Percentiles rank a stretch among this genome's conserved stretches.
phyloP scores from a whole-genome alignment of 2,888 invertebrate species.

The Pinctada fucata region DNA sequence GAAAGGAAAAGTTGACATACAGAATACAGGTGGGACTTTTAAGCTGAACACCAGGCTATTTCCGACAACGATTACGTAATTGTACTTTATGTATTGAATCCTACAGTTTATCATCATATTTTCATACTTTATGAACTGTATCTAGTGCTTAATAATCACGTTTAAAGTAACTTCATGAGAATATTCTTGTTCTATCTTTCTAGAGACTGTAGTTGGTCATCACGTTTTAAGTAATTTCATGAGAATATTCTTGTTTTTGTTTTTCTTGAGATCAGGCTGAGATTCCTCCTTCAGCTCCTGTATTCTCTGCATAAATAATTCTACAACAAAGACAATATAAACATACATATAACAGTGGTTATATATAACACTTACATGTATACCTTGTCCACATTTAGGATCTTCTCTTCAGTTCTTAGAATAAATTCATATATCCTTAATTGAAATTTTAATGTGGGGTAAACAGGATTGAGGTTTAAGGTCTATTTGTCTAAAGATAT shows the following conservation, averaged over 20 bases:
- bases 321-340: slow-evolving; percentile 39
- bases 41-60: no score
- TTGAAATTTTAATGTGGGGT: no score
- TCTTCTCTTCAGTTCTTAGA: neutral
- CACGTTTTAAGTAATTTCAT: slow-evolving; percentile 30
- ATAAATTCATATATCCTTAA: neutral
- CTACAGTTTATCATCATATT: no score
- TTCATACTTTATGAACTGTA: no score
- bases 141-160: neutral
- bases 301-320: slow-evolving; percentile 54
- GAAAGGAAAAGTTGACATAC: no score
- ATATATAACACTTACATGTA: neutral
- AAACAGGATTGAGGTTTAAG: no score
- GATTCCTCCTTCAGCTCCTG: slow-evolving; percentile 42
- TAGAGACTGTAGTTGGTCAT: no score
- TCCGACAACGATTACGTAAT: no score
- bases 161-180: slow-evolving; percentile 28
- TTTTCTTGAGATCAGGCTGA: slow-evolving; percentile 32
- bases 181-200: slow-evolving; percentile 35
- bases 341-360: no score
- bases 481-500: no score
- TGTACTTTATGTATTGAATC: no score
- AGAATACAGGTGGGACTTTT: no score
- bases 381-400: neutral
- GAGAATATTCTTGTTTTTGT: slow-evolving; percentile 32